These are phyloP conservation scores for Bimastos eiseni DNA, from an alignment of 2,888 invertebrate genomes.

Conservation along the genomic window DNA sequence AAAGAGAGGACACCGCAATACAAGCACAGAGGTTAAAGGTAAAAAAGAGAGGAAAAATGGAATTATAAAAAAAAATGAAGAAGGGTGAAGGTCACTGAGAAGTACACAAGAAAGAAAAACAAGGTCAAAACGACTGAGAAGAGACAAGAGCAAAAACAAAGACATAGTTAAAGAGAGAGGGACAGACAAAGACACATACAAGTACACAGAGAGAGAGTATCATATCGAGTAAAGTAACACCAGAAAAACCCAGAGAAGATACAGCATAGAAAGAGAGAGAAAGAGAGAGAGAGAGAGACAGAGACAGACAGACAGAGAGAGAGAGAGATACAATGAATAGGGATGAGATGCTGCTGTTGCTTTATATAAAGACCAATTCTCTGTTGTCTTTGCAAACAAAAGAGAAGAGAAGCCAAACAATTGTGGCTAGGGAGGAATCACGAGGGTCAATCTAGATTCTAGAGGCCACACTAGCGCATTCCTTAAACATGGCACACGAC, in stretches of 20 bases:
- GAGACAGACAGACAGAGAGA: no score
- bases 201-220: not conserved
- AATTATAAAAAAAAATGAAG: no score
- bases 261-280: not conserved
- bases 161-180: not conserved
- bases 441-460: not conserved
- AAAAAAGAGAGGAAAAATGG: no score
- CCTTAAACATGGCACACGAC: conserved; percentile 19
- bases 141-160: not conserved
- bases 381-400: not conserved
- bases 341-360: not conserved
- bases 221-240: not conserved
- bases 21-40: not conserved
- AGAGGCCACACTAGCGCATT: conserved; percentile 4
- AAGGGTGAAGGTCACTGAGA: no score
- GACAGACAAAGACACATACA: not conserved
- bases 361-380: not conserved
- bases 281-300: not conserved
- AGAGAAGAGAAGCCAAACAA: not conserved
- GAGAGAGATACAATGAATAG: not conserved
- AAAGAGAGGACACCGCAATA: not conserved
- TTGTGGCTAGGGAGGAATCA: not conserved
- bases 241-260: not conserved
- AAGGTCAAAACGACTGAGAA: no score
- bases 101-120: no score